Evolutionary conservation across 2,113 vertebrate species (phyloP).

Genomic region (Diadophis punctatus): DNA sequence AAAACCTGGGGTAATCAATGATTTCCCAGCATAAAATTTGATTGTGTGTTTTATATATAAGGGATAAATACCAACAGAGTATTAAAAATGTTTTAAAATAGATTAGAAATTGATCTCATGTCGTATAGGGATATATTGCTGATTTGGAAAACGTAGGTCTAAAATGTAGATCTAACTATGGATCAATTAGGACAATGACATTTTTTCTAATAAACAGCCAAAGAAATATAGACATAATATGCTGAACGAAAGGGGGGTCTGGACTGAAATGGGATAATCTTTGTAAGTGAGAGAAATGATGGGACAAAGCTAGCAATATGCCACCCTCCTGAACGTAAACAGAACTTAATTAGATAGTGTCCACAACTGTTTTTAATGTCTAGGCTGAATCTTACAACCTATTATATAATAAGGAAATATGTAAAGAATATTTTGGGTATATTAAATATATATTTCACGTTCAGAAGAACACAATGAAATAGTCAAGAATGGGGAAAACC

Average conservation of each 20-base stretch:
- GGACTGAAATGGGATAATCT: not conserved
- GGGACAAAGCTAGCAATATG: not conserved
- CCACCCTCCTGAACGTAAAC: no score
- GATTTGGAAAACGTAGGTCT: conserved; percentile 13
- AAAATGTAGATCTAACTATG: not conserved
- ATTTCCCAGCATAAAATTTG: conserved; percentile 29
- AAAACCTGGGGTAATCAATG: conserved; percentile 21
- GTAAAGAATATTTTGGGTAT: not conserved
- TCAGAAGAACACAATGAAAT: not conserved
- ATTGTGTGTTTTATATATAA: conserved; percentile 15
- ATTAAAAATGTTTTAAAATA: conserved; percentile 2
- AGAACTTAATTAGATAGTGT: not conserved
- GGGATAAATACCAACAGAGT: conserved; percentile 10
- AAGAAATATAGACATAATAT: not conserved
- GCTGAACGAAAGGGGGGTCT: not conserved
- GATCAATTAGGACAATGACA: conserved; percentile 4
- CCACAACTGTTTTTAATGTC: not conserved
- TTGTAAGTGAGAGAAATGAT: not conserved
- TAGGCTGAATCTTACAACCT: not conserved
- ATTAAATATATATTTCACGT: not conserved
- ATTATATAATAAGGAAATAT: not conserved
- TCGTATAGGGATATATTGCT: conserved; percentile 8
- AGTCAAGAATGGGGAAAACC: not conserved
- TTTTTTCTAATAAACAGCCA: not conserved
- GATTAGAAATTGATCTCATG: conserved; percentile 23